These are phyloP conservation scores for Chionoecetes opilio DNA, from an alignment of 1,140 invertebrate species.

Conservation along the genomic window DNA sequence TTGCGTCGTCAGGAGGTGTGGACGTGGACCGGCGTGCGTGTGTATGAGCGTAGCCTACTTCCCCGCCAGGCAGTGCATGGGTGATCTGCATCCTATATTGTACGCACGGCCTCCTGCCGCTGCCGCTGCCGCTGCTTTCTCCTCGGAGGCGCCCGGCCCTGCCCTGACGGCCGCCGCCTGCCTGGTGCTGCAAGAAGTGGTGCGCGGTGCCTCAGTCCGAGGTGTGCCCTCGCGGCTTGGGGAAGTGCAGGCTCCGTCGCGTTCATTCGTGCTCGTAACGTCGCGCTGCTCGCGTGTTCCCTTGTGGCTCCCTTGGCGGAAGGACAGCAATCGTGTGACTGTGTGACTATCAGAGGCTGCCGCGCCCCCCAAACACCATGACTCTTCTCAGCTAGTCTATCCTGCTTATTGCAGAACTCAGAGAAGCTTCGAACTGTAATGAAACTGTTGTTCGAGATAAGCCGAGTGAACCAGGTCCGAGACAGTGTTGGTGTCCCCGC, in stretches of 20 bases:
- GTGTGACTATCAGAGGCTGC: conserved; percentile 22
- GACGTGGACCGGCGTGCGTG: background rate
- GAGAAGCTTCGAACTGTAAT: background rate
- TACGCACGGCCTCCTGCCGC: conserved; percentile 37
- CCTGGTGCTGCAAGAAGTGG: conserved; percentile 46
- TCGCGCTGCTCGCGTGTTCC: background rate
- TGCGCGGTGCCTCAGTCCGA: conserved; percentile 54
- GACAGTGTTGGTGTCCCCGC: background rate
- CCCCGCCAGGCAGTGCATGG: background rate
- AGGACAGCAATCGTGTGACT: conserved; percentile 22
- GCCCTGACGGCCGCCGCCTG: conserved; percentile 4
- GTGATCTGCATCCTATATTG: too few relatives aligned
- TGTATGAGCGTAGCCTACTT: background rate
- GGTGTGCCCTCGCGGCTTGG: conserved; percentile 63
- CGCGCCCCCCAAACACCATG: background rate
- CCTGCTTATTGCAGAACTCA: background rate
- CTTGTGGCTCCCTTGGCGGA: background rate
- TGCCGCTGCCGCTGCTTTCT: conserved; percentile 35
- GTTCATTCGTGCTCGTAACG: background rate
- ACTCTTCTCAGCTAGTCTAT: background rate
- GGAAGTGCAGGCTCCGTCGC: conserved; percentile 41
- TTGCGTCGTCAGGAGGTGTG: background rate
- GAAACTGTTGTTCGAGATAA: background rate
- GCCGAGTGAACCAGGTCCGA: background rate
- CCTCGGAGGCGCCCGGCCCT: conserved; percentile 28